Percentiles rank a stretch among this genome's conserved stretches.
Evolutionary conservation across 1,140 invertebrate species (phyloP).

Genomic region (Harpegnathos saltator): DNA sequence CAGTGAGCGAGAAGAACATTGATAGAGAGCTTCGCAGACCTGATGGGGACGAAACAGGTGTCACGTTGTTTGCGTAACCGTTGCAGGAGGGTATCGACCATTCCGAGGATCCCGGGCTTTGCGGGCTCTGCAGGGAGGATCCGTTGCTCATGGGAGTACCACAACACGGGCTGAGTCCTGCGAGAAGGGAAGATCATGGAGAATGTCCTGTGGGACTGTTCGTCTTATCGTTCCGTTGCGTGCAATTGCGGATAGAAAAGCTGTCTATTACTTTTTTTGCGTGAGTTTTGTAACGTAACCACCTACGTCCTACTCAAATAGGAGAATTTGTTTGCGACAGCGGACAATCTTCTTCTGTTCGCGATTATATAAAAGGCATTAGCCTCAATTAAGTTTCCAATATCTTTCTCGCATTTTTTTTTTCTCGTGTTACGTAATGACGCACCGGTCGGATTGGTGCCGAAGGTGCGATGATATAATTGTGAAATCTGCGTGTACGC

Average conservation of each 20-base stretch:
- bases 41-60: slow-evolving; percentile 76
- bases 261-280: no score
- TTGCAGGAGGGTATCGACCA: slow-evolving; percentile 81
- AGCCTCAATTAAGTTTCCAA: no score
- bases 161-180: slow-evolving; percentile 76
- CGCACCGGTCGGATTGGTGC: slow-evolving; percentile 77
- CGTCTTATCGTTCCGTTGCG: no score
- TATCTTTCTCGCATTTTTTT: neutral
- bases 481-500: slow-evolving; percentile 88
- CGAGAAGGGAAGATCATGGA: slow-evolving; percentile 3
- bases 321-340: no score
- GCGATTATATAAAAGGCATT: no score
- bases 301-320: no score
- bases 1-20: slow-evolving; percentile 82
- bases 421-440: neutral
- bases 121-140: slow-evolving; percentile 70
- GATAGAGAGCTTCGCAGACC: slow-evolving; percentile 83
- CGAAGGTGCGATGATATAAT: slow-evolving; percentile 85
- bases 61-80: slow-evolving; percentile 66
- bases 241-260: no score
- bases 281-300: no score
- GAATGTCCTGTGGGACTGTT: neutral
- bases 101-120: slow-evolving; percentile 78
- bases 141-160: slow-evolving; percentile 69
- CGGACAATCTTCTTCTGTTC: no score